Base-by-base conservation (phyloP, 2,888 invertebrate genomes). In the Sericinus montela region DNA sequence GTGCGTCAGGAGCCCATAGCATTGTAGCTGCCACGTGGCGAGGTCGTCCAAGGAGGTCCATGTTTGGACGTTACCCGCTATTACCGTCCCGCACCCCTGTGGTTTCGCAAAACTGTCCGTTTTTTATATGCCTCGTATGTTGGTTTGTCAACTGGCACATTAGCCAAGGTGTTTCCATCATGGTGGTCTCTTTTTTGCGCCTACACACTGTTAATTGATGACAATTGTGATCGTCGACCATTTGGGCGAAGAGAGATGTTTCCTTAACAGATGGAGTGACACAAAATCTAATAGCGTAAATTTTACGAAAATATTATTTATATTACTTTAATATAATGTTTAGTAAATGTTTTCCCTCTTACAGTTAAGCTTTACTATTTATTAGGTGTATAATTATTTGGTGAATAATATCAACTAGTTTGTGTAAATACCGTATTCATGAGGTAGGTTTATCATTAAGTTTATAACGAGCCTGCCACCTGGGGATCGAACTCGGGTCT, bases 81-180 rank as follows among this genome's bases (percentile, higher is more conserved):
- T 74, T 75, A 69, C 63, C 63, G 55, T 54, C 38, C 53, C 52
- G 74, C 78, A 69, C 82, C 83, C 86, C 84, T 75, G 82, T 60
- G 75, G 85, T 71, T 81, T 72, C 65, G 73, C 74, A 65, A 75
- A 69, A 69, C 66, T 62, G 58, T 62, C 55, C 62, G 39, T 77
- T 80, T 73, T 73, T 60, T 45, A 42, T 63, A 36, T 51, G 42
- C 54, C 48, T 60, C 63, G 55, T 65, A 69, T 68, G 76, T 76
- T 63, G 69, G 80, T 76, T 73, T 83, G 85, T 86, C 86, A 86
- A 76, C 84, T 81, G 71, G 65, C 80, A 86, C 85, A 85, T 87
- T 86, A 86, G 68, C 80, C 81, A 82, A 83, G 84, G 83, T 86
- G 83, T 84, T 75, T 68, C 74, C 55, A 69, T 72, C 61, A 62